These are phyloP conservation scores for Hermetia illucens DNA, from an alignment of 1,140 invertebrate species.

Conservation along the genomic window DNA sequence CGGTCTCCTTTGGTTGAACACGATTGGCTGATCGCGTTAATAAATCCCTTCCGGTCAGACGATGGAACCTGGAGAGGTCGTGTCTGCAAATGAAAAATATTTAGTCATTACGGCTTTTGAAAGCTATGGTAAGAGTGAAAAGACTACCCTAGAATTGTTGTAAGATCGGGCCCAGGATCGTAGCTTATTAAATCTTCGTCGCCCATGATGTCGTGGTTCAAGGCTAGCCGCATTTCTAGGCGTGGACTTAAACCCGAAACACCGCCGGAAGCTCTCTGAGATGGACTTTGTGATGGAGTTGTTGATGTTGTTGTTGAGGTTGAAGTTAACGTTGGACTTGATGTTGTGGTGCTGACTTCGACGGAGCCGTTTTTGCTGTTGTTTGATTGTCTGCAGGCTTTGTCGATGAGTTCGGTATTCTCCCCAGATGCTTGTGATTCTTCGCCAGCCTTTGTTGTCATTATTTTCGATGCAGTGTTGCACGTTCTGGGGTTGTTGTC, in stretches of 20 bases:
- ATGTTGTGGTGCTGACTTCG: slow-evolving; percentile 15
- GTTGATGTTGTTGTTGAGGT: slow-evolving; percentile 30
- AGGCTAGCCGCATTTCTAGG: slow-evolving; percentile 43
- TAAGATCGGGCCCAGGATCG: slow-evolving; percentile 31
- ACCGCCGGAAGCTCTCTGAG: slow-evolving; percentile 35
- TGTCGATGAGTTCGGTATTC: slow-evolving; percentile 5
- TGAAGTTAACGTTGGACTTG: slow-evolving; percentile 21
- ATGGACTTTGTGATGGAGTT: slow-evolving; percentile 31
- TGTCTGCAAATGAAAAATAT: slow-evolving; percentile 14
- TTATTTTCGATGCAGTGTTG: slow-evolving; percentile 1
- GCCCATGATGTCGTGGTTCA: slow-evolving; percentile 32
- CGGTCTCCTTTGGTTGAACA: slow-evolving; percentile 30
- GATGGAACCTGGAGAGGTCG: slow-evolving; percentile 33
- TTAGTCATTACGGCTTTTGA: background rate
- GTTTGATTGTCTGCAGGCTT: background rate
- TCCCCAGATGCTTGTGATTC: slow-evolving; percentile 18
- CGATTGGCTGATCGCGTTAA: slow-evolving; percentile 27
- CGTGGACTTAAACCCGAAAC: slow-evolving; percentile 37
- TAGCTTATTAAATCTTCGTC: slow-evolving; percentile 32
- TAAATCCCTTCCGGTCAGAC: slow-evolving; percentile 31
- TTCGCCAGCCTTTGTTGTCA: slow-evolving; percentile 8
- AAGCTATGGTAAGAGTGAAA: background rate
- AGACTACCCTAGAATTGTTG: slow-evolving; percentile 29
- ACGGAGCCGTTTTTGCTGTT: slow-evolving; percentile 28
- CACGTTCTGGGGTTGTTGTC: slow-evolving; percentile 3